These are phyloP conservation scores for Rhopalosiphum maidis DNA, from an alignment of 1,140 invertebrate species.

Conservation along the genomic window DNA sequence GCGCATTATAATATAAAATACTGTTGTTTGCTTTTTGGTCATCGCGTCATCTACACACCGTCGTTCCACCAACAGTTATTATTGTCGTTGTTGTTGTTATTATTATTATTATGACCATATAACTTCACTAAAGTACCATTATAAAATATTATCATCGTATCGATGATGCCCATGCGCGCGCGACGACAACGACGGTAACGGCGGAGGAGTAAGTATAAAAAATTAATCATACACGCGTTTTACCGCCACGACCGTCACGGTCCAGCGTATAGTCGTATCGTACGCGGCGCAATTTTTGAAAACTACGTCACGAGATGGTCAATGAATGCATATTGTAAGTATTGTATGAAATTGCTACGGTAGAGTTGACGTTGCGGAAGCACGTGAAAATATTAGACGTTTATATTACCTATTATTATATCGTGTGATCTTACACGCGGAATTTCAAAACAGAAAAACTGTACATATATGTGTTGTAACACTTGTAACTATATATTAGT, in stretches of 20 bases:
- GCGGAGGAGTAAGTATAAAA: background rate
- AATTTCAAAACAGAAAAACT: background rate
- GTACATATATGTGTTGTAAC: background rate
- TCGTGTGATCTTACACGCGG: background rate
- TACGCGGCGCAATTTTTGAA: conserved; percentile 15
- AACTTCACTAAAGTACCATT: conserved; percentile 9
- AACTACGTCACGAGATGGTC: background rate
- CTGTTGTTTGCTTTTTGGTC: conserved; percentile 18
- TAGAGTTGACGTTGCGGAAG: background rate
- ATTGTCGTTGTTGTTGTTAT: background rate
- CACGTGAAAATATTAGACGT: background rate
- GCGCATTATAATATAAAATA: background rate
- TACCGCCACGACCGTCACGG: conserved; percentile 18
- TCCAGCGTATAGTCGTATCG: background rate
- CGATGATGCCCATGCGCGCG: background rate
- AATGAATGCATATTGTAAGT: background rate
- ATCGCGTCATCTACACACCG: background rate
- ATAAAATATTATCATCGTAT: conserved; percentile 17
- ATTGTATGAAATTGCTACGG: background rate
- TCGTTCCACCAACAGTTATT: background rate
- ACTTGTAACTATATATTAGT: background rate
- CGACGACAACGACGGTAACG: background rate
- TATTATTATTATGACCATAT: background rate
- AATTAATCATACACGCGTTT: background rate
- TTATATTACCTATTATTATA: background rate